Percentiles rank a stretch among this genome's conserved stretches.
phyloP scores from a whole-genome alignment of 2,888 invertebrate genomes.

The Euplexia lucipara region DNA sequence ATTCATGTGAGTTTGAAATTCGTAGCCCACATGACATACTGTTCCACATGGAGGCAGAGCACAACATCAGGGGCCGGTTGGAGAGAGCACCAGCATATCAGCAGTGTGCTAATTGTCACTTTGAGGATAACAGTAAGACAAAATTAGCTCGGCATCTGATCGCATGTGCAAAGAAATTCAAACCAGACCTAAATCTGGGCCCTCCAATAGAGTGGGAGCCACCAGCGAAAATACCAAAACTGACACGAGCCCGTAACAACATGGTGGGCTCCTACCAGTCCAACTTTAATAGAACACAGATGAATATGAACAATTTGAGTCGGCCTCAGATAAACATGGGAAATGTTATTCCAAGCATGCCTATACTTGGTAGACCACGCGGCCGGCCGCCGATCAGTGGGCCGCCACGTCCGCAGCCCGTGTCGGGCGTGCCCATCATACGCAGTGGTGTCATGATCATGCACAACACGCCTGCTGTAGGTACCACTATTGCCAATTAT shows the following conservation, averaged over 20 bases:
- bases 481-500: constrained; percentile 85
- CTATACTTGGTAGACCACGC: constrained; percentile 83
- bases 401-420: constrained; percentile 77
- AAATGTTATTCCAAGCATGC: constrained; percentile 77
- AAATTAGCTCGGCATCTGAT: constrained; percentile 97
- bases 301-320: constrained; percentile 85
- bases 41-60: constrained; percentile 98
- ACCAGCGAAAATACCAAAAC: constrained; percentile 97
- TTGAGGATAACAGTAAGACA: constrained; percentile 98
- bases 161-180: constrained; percentile 97
- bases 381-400: constrained; percentile 86
- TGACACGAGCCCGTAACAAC: constrained; percentile 85
- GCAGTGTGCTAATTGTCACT: constrained; percentile 98
- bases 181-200: constrained; percentile 96
- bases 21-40: constrained; percentile 97
- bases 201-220: constrained; percentile 98
- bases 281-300: constrained; percentile 87
- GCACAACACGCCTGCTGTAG: constrained; percentile 89
- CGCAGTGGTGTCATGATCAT: constrained; percentile 93
- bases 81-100: constrained; percentile 97
- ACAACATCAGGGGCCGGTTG: constrained; percentile 96
- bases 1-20: constrained; percentile 96
- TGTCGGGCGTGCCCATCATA: constrained; percentile 87
- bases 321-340: constrained; percentile 80
- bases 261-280: constrained; percentile 86